Evolutionary conservation across 1,140 invertebrate species (phyloP).

Genomic region (Cyclargus thomasi): DNA sequence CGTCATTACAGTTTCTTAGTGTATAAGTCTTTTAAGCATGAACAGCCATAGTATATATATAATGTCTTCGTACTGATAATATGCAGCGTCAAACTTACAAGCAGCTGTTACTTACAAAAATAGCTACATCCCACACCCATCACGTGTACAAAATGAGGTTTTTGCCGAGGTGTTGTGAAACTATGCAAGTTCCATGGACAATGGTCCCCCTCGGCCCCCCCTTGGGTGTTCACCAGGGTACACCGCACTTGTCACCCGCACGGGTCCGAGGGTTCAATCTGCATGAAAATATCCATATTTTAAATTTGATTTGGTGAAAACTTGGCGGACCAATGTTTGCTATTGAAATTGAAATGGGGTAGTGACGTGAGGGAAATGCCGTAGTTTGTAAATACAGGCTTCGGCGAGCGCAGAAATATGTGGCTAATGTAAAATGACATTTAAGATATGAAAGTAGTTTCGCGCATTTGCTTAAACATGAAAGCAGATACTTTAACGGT

Average conservation of each 20-base stretch:
- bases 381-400: slow-evolving; percentile 1
- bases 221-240: slow-evolving; percentile 4
- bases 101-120: neutral
- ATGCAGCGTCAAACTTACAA: too few species aligned
- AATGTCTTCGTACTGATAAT: too few species aligned
- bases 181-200: slow-evolving; percentile 1
- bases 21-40: too few species aligned
- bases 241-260: slow-evolving; percentile 61
- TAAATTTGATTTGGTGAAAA: slow-evolving; percentile 69
- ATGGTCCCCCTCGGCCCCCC: neutral
- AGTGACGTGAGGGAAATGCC: slow-evolving; percentile 62
- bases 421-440: neutral
- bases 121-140: slow-evolving; percentile 31
- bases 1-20: too few species aligned
- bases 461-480: too few species aligned
- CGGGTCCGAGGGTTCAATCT: slow-evolving; percentile 55
- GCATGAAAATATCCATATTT: slow-evolving; percentile 72
- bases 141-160: slow-evolving; percentile 6
- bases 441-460: neutral
- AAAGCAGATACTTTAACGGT: too few species aligned
- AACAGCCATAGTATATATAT: too few species aligned
- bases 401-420: neutral
- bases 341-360: slow-evolving; percentile 65
- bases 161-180: neutral
- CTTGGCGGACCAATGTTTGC: slow-evolving; percentile 68